Evolutionary conservation across 2,113 vertebrate genomes (phyloP).

Genomic region (Pantherophis guttatus): DNA sequence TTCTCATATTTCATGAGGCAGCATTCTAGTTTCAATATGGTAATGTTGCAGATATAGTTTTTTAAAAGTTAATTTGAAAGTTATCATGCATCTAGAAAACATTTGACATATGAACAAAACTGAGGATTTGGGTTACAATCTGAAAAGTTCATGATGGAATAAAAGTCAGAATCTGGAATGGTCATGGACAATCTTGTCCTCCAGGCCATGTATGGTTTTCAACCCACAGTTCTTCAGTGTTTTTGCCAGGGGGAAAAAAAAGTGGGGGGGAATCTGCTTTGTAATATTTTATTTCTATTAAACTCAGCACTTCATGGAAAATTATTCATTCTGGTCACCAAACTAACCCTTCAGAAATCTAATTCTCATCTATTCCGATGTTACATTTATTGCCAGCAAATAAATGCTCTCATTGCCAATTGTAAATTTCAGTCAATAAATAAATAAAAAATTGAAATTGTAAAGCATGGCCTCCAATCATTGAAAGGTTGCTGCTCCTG

Average conservation of each 20-base stretch:
- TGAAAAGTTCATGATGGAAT: background rate
- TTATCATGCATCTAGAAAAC: background rate
- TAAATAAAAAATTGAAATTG: background rate
- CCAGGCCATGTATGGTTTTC: background rate
- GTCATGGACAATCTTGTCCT: background rate
- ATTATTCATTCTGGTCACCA: background rate
- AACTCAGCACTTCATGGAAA: background rate
- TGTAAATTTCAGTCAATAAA: background rate
- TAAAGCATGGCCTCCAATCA: background rate
- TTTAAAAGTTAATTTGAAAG: background rate
- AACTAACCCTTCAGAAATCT: background rate
- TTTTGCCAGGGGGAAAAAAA: background rate
- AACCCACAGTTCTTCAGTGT: background rate
- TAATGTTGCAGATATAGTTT: background rate
- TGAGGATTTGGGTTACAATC: background rate
- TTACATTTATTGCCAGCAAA: background rate
- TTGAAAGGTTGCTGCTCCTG: background rate
- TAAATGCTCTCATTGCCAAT: background rate
- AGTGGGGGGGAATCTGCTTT: background rate
- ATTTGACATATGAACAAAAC: background rate
- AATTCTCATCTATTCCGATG: background rate
- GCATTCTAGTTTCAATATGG: background rate
- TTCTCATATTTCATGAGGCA: background rate
- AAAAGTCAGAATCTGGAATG: background rate
- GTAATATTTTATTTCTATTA: background rate